These are phyloP conservation scores for Araneus ventricosus DNA, from an alignment of 1,140 invertebrate species.

Conservation along the genomic window DNA sequence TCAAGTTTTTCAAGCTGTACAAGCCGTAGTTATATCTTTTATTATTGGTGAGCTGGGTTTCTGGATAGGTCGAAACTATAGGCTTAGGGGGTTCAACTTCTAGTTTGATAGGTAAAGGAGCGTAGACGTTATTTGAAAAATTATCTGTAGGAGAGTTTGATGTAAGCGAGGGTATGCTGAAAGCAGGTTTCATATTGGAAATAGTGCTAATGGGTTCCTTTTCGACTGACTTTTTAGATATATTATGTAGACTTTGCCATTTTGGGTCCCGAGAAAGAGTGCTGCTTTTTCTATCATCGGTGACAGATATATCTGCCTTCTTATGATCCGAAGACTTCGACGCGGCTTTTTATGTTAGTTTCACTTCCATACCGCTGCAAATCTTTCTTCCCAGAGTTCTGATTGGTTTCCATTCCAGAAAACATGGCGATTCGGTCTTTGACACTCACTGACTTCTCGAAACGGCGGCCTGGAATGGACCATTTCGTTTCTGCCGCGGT, in stretches of 20 bases:
- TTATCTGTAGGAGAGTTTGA: not conserved
- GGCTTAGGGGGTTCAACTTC: slow-evolving; percentile 65
- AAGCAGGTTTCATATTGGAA: slow-evolving; percentile 51
- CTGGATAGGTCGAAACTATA: slow-evolving; percentile 74
- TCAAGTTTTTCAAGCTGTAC: slow-evolving; percentile 73
- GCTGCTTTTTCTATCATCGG: not conserved
- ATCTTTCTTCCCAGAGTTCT: slow-evolving; percentile 26
- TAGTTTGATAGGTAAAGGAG: slow-evolving; percentile 50
- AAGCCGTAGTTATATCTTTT: slow-evolving; percentile 64
- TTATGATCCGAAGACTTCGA: not conserved
- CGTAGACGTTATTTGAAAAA: slow-evolving; percentile 3
- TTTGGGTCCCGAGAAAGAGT: slow-evolving; percentile 43
- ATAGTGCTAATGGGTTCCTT: not conserved
- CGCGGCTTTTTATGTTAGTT: slow-evolving; percentile 54
- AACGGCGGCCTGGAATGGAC: slow-evolving; percentile 11
- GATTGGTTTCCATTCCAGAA: slow-evolving; percentile 81
- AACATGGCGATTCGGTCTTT: slow-evolving; percentile 94
- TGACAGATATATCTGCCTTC: not conserved
- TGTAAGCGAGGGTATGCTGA: slow-evolving; percentile 65
- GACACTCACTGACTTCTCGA: slow-evolving; percentile 83
- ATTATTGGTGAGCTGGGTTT: slow-evolving; percentile 68
- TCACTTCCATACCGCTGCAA: slow-evolving; percentile 69
- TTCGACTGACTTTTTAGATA: slow-evolving; percentile 22
- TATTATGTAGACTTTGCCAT: slow-evolving; percentile 72
- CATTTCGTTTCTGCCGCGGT: slow-evolving; percentile 86